Conservation (phyloP, 92 coral and sea anemone species). For the Anthopleura xanthogrammica region DNA sequence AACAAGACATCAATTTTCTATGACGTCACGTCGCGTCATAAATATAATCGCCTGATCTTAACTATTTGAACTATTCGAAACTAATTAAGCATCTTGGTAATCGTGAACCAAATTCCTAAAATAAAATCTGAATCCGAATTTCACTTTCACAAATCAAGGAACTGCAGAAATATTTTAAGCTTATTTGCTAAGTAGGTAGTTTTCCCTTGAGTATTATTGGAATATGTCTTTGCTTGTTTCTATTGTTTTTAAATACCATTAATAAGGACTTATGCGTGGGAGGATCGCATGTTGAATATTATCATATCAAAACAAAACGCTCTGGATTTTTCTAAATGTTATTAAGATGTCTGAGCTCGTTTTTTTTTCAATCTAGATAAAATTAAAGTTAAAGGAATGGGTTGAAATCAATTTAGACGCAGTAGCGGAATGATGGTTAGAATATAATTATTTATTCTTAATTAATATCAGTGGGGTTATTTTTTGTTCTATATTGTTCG, state of each 20-base stretch:
- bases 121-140: not conserved
- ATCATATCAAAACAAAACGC: not conserved
- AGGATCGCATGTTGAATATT: not conserved
- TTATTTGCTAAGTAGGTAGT: not conserved
- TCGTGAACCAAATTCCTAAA: not conserved
- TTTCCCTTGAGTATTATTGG: not conserved
- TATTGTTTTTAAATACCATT: not conserved
- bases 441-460: not conserved
- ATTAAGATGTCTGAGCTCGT: not conserved
- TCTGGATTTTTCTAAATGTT: not conserved
- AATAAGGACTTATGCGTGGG: not conserved
- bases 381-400: not conserved
- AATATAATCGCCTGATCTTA: not conserved
- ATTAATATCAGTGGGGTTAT: not conserved
- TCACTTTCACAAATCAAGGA: constrained; percentile 7
- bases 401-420: not conserved
- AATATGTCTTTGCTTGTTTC: not conserved
- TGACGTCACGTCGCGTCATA: too few species aligned
- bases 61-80: constrained; percentile 4
- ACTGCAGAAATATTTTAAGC: not conserved
- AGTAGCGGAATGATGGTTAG: not conserved
- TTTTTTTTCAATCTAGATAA: not conserved
- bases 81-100: not conserved
- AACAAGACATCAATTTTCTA: too few species aligned
- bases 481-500: not conserved